A percentile compares a stretch with the other conserved stretches of the same genome.
These are phyloP conservation scores for Isichthys henryi DNA, from an alignment of 2,113 vertebrate genomes.

Conservation along the genomic window DNA sequence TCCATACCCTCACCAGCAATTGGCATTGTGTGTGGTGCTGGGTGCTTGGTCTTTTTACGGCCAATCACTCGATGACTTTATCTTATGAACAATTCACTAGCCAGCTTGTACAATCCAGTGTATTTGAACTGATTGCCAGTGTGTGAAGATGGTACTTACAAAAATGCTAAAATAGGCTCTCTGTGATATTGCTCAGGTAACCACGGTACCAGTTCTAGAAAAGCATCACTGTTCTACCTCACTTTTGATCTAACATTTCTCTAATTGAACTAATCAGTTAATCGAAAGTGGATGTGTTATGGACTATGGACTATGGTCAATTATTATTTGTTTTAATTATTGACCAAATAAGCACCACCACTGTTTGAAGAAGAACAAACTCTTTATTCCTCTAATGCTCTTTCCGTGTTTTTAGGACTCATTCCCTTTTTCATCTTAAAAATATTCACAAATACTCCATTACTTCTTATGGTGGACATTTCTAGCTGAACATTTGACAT, in stretches of 20 bases:
- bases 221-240: not conserved
- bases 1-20: constrained; percentile 13
- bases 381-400: not conserved
- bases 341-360: not conserved
- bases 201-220: not conserved
- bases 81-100: not conserved
- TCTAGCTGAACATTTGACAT: not conserved
- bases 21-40: not conserved
- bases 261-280: not conserved
- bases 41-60: not conserved
- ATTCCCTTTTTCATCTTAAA: not conserved
- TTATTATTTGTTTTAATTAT: not conserved
- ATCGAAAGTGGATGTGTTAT: not conserved
- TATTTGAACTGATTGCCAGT: not conserved
- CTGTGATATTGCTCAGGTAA: not conserved
- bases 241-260: not conserved
- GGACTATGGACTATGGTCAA: not conserved
- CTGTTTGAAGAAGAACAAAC: not conserved
- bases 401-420: not conserved
- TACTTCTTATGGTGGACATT: not conserved
- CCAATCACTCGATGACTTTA: not conserved
- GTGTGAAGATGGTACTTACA: not conserved
- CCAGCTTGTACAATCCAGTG: not conserved
- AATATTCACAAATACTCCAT: not conserved
- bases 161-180: not conserved